A percentile compares a stretch with the other conserved stretches of the same genome.
Evolutionary conservation across 2,888 invertebrate species (phyloP).

Genomic region (Polyommatus iphigenia): DNA sequence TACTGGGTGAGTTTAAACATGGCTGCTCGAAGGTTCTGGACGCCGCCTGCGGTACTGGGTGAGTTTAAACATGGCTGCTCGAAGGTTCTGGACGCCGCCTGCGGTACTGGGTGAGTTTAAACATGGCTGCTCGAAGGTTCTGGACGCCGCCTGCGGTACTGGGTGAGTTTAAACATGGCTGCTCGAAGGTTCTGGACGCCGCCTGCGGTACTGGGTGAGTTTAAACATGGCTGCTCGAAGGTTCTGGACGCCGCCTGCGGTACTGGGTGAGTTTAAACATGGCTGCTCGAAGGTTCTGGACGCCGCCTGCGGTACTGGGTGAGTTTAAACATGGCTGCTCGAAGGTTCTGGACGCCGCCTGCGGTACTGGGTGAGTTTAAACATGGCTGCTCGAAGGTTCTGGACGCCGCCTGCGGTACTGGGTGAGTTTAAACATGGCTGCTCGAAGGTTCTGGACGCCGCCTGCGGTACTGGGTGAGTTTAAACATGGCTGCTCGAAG

Average conservation of each 20-base stretch:
- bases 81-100: constrained; percentile 90
- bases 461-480: constrained; percentile 94
- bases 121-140: constrained; percentile 85
- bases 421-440: constrained; percentile 88
- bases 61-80: constrained; percentile 84
- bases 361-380: constrained; percentile 91
- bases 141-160: constrained; percentile 95
- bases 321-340: constrained; percentile 84
- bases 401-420: constrained; percentile 95
- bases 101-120: constrained; percentile 91
- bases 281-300: constrained; percentile 88
- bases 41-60: constrained; percentile 96
- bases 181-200: constrained; percentile 88
- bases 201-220: constrained; percentile 94
- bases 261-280: constrained; percentile 88
- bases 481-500: constrained; percentile 84
- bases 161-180: constrained; percentile 88
- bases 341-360: constrained; percentile 90
- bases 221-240: constrained; percentile 84
- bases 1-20: constrained; percentile 88
- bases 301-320: constrained; percentile 96
- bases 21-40: constrained; percentile 88
- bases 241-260: constrained; percentile 94
- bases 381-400: constrained; percentile 85
- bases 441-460: constrained; percentile 88